These are phyloP conservation scores for Spilarctia lutea DNA, from an alignment of 2,888 invertebrate genomes.

Conservation along the genomic window DNA sequence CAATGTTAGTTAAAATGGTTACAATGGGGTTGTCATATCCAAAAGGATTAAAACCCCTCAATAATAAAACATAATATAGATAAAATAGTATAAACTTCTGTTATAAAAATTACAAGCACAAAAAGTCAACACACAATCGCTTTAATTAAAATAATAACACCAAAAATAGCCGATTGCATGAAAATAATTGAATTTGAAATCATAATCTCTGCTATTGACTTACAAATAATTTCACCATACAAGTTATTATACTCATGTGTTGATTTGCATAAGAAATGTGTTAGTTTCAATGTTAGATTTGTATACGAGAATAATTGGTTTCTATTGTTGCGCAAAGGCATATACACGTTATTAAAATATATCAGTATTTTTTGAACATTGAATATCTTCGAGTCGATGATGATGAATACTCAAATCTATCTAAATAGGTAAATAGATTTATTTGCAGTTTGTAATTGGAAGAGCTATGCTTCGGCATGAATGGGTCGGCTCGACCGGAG, in stretches of 20 bases:
- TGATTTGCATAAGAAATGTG: slow-evolving; percentile 5
- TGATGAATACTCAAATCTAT: too few relatives aligned
- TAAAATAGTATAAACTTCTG: too few relatives aligned
- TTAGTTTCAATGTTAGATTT: slow-evolving; percentile 4
- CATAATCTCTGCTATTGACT: background rate
- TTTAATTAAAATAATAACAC: background rate
- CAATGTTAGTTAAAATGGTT: too few relatives aligned
- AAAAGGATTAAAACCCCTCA: too few relatives aligned
- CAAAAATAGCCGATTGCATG: background rate
- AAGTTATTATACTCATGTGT: background rate
- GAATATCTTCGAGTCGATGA: too few relatives aligned
- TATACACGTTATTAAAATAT: background rate
- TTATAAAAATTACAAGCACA: background rate
- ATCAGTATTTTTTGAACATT: too few relatives aligned
- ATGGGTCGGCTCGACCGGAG: too few relatives aligned
- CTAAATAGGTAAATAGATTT: too few relatives aligned
- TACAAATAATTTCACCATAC: background rate
- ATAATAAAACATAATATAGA: too few relatives aligned
- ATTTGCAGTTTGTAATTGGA: background rate
- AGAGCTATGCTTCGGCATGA: too few relatives aligned
- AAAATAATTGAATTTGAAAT: background rate
- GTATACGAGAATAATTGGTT: background rate
- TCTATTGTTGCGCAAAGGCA: background rate
- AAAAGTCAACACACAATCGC: background rate
- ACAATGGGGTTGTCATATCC: too few relatives aligned